A percentile compares a stretch with the other conserved stretches of the same genome.
Conservation (phyloP, 2,797 vertebrate genomes). For the Mormyrops boulengeri region DNA sequence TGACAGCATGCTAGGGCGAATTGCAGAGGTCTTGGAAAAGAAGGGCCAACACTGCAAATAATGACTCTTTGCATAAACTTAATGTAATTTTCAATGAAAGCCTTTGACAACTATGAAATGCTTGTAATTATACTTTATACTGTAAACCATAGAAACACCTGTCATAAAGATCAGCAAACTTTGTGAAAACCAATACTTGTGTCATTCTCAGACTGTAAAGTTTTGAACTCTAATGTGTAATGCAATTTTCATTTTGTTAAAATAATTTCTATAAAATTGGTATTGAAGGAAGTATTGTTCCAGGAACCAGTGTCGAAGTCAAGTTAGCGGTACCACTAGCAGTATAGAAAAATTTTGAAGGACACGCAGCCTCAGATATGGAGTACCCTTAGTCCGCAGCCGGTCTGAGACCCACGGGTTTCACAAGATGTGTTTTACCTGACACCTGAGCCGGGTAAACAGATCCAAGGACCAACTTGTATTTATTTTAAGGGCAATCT, state of each 20-base stretch:
- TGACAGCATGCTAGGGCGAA: too few species aligned
- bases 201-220: neutral
- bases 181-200: neutral
- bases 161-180: neutral
- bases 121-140: neutral
- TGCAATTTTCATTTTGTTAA: neutral
- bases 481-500: neutral
- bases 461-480: neutral
- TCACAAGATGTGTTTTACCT: neutral
- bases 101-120: neutral
- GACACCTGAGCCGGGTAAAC: neutral
- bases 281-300: neutral
- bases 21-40: too few species aligned
- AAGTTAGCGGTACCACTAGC: neutral
- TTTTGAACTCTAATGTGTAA: neutral
- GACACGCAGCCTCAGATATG: neutral
- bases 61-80: too few species aligned
- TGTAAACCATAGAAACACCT: neutral
- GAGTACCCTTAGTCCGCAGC: neutral
- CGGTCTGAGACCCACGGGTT: neutral
- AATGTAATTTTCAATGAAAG: neutral
- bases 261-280: neutral
- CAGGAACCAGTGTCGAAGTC: neutral
- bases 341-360: neutral
- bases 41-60: too few species aligned